Evolutionary conservation across 2,888 invertebrate genomes (phyloP).

Genomic region (Rhopalosiphum nymphaeae): DNA sequence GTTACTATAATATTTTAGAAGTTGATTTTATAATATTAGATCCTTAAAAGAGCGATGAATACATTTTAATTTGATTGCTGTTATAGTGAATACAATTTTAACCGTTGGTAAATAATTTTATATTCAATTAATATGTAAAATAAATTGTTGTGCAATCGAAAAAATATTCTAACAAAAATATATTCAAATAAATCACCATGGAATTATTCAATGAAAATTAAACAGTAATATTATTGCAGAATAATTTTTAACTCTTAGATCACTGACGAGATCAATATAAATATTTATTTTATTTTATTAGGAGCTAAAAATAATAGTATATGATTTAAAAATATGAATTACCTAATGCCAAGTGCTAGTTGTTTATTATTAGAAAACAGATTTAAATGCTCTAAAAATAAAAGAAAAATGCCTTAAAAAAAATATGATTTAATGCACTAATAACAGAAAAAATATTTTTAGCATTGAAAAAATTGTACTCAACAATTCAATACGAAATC

Average conservation of each 20-base stretch:
- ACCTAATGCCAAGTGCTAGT: neutral
- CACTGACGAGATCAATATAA: neutral
- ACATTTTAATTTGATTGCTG: neutral
- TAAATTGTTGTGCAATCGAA: neutral
- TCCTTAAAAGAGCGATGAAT: neutral
- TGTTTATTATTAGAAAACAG: too few relatives aligned
- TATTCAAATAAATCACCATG: neutral
- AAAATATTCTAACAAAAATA: neutral
- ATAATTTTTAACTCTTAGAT: neutral
- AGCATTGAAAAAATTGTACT: too few relatives aligned
- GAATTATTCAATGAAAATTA: neutral
- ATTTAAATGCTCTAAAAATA: too few relatives aligned
- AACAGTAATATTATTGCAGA: neutral
- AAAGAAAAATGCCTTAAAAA: too few relatives aligned
- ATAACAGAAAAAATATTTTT: too few relatives aligned
- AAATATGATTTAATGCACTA: too few relatives aligned
- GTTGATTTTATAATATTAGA: neutral
- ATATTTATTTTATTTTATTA: neutral
- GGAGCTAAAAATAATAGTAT: neutral
- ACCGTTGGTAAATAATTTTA: neutral
- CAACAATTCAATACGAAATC: too few relatives aligned
- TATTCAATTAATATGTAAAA: neutral
- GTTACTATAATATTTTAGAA: neutral
- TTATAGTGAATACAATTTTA: neutral
- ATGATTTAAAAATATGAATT: neutral